Evolutionary conservation across 2,797 vertebrate genomes (phyloP).

Genomic region (Paguma larvata): DNA sequence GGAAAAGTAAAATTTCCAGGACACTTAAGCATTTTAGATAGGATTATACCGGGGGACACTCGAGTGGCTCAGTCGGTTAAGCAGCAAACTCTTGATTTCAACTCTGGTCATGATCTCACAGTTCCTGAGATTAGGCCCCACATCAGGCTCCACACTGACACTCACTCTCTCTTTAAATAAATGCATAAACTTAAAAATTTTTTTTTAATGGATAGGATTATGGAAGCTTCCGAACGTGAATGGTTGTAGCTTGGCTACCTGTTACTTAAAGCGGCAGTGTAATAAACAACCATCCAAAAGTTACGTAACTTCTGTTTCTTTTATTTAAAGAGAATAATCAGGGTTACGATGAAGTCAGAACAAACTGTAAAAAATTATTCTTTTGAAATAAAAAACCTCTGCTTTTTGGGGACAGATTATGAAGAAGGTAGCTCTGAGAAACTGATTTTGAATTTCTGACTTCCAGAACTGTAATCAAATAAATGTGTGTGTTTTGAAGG

Average conservation of each 20-base stretch:
- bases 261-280: neutral
- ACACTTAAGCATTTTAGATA: neutral
- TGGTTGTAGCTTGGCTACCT: neutral
- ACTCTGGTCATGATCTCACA: too few relatives aligned
- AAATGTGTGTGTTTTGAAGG: neutral
- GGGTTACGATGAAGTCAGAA: neutral
- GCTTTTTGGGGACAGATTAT: neutral
- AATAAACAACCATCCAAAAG: neutral
- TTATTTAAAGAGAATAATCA: neutral
- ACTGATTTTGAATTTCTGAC: slow-evolving; percentile 28
- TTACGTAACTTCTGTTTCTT: neutral
- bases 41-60: neutral
- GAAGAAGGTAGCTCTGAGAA: neutral
- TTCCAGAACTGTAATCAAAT: neutral
- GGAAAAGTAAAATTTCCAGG: neutral
- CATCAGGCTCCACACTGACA: too few relatives aligned
- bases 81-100: too few relatives aligned
- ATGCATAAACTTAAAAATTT: too few relatives aligned
- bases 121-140: too few relatives aligned
- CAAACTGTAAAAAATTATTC: neutral
- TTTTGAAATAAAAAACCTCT: neutral
- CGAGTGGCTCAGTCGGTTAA: too few relatives aligned
- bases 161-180: too few relatives aligned
- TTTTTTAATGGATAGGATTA: neutral
- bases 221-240: neutral